Evolutionary conservation across 2,113 vertebrate species (phyloP).

Genomic region (Gymnocephalus cernua): DNA sequence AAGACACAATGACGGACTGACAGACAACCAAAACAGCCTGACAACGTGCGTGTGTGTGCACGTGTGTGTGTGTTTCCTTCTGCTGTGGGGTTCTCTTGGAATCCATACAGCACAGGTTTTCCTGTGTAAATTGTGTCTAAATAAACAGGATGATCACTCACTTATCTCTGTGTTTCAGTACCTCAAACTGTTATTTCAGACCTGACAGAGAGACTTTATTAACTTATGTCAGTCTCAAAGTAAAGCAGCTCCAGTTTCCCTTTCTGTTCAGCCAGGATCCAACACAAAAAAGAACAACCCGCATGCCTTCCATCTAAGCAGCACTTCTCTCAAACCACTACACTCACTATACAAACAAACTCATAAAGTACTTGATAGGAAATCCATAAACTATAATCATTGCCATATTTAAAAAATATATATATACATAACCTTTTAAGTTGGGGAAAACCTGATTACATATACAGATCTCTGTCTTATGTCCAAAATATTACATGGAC

Average conservation of each 20-base stretch:
- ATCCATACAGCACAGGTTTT: conserved; percentile 20
- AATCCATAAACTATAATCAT: too few species aligned
- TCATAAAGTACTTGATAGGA: too few species aligned
- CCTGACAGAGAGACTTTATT: conserved; percentile 19
- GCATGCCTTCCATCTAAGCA: too few species aligned
- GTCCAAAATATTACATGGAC: too few species aligned
- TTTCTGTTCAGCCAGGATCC: not conserved
- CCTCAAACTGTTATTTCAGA: conserved; percentile 56
- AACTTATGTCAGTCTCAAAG: conserved; percentile 31
- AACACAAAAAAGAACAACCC: not conserved
- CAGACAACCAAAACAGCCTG: conserved; percentile 7
- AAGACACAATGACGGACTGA: conserved; percentile 7
- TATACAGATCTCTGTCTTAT: too few species aligned
- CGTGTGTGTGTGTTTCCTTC: conserved; percentile 12
- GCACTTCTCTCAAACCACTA: too few species aligned
- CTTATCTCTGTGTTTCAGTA: conserved; percentile 34
- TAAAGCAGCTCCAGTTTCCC: not conserved
- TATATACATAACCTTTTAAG: too few species aligned
- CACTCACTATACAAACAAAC: too few species aligned
- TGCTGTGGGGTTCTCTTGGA: not conserved
- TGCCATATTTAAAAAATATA: too few species aligned
- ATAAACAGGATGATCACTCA: conserved; percentile 59
- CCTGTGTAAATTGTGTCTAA: conserved; percentile 32
- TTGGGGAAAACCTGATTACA: too few species aligned
- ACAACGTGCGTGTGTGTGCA: not conserved